Conservation (phyloP, 2,113 vertebrate genomes). For the Catharus minimus region DNA sequence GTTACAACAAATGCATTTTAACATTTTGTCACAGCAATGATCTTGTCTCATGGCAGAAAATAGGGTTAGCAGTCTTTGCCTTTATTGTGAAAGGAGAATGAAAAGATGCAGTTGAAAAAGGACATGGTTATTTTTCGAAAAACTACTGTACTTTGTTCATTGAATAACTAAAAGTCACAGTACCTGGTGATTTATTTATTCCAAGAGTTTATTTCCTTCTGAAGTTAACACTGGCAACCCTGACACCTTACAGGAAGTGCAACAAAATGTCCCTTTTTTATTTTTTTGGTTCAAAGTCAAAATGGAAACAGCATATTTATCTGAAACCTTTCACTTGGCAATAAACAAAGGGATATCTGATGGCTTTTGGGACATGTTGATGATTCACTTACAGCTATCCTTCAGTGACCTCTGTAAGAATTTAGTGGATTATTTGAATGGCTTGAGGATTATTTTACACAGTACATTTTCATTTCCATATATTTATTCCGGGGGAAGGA, state of each 20-base stretch:
- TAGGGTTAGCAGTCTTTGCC: neutral
- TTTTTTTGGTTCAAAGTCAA: neutral
- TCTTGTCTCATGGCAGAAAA: constrained; percentile 50
- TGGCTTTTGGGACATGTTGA: neutral
- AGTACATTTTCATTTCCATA: neutral
- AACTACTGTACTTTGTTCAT: neutral
- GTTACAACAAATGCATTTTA: constrained; percentile 61
- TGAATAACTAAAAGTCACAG: neutral
- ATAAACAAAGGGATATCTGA: neutral
- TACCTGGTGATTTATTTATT: neutral
- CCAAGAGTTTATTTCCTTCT: neutral
- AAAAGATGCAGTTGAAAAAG: constrained; percentile 57
- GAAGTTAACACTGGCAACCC: neutral
- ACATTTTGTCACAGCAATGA: constrained; percentile 48
- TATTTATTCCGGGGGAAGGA: neutral
- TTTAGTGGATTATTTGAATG: neutral
- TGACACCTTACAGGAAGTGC: neutral
- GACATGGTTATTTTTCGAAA: neutral
- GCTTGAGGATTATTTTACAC: neutral
- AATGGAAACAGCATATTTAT: neutral
- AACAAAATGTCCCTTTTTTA: neutral
- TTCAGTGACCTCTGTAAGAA: neutral
- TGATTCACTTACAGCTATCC: neutral
- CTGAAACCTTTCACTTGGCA: neutral
- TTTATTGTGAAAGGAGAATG: constrained; percentile 33